Evolutionary conservation across 2,888 invertebrate genomes (phyloP), one percentile per base, ranked within the genome.

Genomic region (Argyresthia goedartella): DNA sequence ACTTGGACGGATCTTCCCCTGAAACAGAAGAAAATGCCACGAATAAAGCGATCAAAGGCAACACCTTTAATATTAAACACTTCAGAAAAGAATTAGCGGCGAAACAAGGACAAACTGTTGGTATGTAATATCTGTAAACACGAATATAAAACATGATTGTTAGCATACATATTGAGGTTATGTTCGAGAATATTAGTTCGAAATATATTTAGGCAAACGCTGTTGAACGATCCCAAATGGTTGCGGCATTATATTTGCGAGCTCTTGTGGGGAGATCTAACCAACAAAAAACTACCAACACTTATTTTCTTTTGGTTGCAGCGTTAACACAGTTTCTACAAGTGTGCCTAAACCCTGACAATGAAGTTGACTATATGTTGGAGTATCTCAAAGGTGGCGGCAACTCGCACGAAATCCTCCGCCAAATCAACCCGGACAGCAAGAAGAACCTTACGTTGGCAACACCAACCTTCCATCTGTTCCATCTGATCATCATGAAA

Each of bases 331-430:
- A 90, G 63, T 92, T 92, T 61, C 67, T 92, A 1, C 80, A 88
- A 64, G 80, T 89, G 45, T 89, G 90, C 49, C 70, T 84, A 8
- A 80, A 87, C 49, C 80, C 87, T 10, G 79, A 86, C 54, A 75
- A 71, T 52, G 66, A 81, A 60, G 70, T 84, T 56, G 76, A 89
- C 65, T 85, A 89, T 66, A 77, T 91, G 43, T 70, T 88, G 1
- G 90, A 91, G 57, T 94, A 93, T 66, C 78, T 94, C 14, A 88
- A 91, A 60, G 81, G 85, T 53, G 92, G 92, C 1, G 94, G 94
- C 1, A 92, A 88, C 63, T 90, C 92, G 0, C 81, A 91, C 49
- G 93, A 94, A 74, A 81, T 94, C 50, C 80, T 92, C 1, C 88
- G 90, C 50, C 88, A 91, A 43, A 76, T 94, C 11, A 90, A 90